Percentiles rank a stretch among this genome's conserved stretches.
Evolutionary conservation across 1,140 invertebrate genomes (phyloP).

Genomic region (Ceratosolen solmsi): DNA sequence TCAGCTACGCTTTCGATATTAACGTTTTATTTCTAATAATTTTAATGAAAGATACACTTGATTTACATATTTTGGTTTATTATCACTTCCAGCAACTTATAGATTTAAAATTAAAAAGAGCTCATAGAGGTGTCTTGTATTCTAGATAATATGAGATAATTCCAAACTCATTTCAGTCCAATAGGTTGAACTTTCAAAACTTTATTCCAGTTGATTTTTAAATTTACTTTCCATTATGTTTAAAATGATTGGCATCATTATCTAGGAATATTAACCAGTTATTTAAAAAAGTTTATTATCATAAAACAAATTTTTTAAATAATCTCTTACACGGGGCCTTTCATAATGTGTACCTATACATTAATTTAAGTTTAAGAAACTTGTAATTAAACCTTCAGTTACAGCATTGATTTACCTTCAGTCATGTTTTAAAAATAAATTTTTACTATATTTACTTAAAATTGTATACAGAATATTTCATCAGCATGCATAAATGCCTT

Average conservation of each 20-base stretch:
- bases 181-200: neutral
- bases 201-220: neutral
- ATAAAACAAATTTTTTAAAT: too few relatives aligned
- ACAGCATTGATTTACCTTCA: neutral
- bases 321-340: neutral
- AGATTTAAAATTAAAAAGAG: neutral
- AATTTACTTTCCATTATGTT: neutral
- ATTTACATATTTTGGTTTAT: neutral
- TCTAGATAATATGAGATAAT: neutral
- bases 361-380: neutral
- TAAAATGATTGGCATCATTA: neutral
- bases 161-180: neutral
- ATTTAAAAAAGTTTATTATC: too few relatives aligned
- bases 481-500: neutral
- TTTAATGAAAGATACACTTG: neutral
- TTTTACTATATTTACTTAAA: neutral
- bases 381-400: conserved; percentile 5
- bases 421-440: neutral
- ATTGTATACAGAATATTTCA: neutral
- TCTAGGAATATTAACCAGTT: too few relatives aligned
- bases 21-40: neutral
- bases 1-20: neutral
- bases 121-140: neutral
- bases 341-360: neutral
- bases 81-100: neutral